These are phyloP conservation scores for Plecturocebus donacophilus DNA, from an alignment of 2,113 vertebrate species.

Conservation along the genomic window DNA sequence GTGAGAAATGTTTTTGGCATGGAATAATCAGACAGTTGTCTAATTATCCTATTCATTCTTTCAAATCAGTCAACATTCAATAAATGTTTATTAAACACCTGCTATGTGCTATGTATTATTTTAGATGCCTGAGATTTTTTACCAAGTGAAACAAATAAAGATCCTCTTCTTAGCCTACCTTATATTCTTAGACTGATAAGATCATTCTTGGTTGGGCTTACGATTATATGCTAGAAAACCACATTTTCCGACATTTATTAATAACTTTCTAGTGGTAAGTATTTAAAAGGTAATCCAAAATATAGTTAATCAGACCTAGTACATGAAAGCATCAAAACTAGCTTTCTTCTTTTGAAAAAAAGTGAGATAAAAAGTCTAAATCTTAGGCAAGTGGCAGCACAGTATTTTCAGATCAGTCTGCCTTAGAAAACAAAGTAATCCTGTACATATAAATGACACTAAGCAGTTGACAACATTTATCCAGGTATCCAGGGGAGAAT, in stretches of 20 bases:
- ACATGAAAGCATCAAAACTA: background rate
- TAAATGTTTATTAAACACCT: constrained; percentile 60
- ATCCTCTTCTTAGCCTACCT: accelerated
- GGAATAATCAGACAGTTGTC: constrained; percentile 55
- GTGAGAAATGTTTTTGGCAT: constrained; percentile 56
- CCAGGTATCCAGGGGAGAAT: background rate
- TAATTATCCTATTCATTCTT: constrained; percentile 63
- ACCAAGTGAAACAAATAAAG: background rate
- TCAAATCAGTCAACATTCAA: constrained; percentile 45
- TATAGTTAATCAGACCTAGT: background rate
- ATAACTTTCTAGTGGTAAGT: background rate
- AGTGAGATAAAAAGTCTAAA: background rate
- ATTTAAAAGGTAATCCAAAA: background rate
- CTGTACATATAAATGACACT: too few relatives aligned
- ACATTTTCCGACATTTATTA: background rate
- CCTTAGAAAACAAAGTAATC: background rate
- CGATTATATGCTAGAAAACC: background rate
- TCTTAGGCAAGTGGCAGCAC: background rate
- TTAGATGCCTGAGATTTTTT: background rate
- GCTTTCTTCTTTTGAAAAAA: background rate
- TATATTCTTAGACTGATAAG: background rate
- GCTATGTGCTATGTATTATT: background rate
- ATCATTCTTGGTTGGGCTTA: background rate
- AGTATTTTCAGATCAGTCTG: background rate
- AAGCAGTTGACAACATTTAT: background rate